These are phyloP conservation scores for Aleiodes testaceus DNA, from an alignment of 2,888 invertebrate genomes.

Conservation along the genomic window DNA sequence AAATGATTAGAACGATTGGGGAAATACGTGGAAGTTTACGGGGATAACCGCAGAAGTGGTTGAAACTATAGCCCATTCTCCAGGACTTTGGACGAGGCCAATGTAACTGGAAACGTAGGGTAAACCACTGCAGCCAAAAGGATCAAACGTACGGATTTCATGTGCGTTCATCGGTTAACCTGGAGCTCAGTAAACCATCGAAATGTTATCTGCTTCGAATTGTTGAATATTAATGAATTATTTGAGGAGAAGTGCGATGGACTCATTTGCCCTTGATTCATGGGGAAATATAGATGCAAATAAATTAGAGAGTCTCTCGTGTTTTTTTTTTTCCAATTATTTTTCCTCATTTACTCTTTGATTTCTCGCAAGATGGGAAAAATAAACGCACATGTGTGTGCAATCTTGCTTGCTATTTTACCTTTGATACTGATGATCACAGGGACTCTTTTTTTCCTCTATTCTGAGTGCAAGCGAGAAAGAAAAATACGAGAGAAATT, in stretches of 20 bases:
- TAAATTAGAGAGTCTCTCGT: background rate
- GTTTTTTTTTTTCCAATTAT: too few relatives aligned
- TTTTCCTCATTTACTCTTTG: too few relatives aligned
- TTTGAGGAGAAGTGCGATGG: background rate
- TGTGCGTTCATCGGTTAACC: slow-evolving; percentile 16
- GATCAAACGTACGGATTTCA: slow-evolving; percentile 9
- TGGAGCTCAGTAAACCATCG: background rate
- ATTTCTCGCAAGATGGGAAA: too few relatives aligned
- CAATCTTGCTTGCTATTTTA: too few relatives aligned
- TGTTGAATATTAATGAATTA: slow-evolving; percentile 1
- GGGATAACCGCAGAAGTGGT: slow-evolving; percentile 13
- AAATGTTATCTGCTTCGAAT: background rate
- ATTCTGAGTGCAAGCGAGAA: slow-evolving; percentile 1
- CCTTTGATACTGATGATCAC: too few relatives aligned
- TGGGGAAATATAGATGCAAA: background rate
- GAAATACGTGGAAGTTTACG: background rate
- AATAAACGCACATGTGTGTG: too few relatives aligned
- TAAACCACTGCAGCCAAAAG: slow-evolving; percentile 3
- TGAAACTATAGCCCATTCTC: slow-evolving; percentile 4
- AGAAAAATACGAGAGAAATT: slow-evolving; percentile 4
- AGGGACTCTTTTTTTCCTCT: background rate
- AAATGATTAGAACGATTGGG: background rate
- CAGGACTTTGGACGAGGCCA: background rate
- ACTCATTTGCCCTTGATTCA: background rate
- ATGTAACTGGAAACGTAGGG: slow-evolving; percentile 4